Evolutionary conservation across 2,113 vertebrate species (phyloP).

Genomic region (Phaethornis superciliosus): DNA sequence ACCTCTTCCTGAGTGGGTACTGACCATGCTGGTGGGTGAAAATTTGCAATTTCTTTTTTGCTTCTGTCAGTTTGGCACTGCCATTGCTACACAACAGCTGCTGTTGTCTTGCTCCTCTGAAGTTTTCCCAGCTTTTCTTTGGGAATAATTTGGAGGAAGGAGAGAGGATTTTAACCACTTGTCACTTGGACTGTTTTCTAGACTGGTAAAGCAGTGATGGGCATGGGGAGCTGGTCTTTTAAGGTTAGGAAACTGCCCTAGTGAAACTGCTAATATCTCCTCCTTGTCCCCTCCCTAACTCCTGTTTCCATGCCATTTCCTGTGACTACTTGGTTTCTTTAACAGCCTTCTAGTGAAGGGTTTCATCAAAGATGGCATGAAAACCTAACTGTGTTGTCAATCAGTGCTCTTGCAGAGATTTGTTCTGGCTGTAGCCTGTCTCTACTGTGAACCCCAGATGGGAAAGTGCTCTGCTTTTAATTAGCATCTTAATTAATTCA

Average conservation of each 20-base stretch:
- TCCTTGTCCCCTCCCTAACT: not conserved
- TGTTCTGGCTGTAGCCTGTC: not conserved
- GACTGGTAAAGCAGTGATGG: not conserved
- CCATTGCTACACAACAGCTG: not conserved
- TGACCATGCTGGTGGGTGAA: not conserved
- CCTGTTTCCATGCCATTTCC: not conserved
- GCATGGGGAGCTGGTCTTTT: not conserved
- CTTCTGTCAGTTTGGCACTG: not conserved
- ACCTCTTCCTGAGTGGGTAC: fast-evolving
- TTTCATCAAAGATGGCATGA: not conserved
- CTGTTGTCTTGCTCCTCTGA: not conserved
- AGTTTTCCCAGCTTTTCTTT: not conserved
- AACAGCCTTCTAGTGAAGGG: not conserved
- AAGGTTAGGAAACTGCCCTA: not conserved
- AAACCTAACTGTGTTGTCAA: not conserved
- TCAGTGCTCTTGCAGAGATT: not conserved
- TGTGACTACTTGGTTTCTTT: fast-evolving
- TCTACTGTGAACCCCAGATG: not conserved
- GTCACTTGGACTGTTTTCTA: not conserved
- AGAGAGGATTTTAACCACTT: not conserved
- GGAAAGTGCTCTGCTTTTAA: constrained; percentile 6
- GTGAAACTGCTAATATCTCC: not conserved
- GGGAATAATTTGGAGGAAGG: not conserved
- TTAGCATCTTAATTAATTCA: constrained; percentile 43
- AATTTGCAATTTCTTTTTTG: not conserved